Base-by-base conservation (phyloP, 2,888 invertebrate species). In the Caenorhabditis macrosperma region DNA sequence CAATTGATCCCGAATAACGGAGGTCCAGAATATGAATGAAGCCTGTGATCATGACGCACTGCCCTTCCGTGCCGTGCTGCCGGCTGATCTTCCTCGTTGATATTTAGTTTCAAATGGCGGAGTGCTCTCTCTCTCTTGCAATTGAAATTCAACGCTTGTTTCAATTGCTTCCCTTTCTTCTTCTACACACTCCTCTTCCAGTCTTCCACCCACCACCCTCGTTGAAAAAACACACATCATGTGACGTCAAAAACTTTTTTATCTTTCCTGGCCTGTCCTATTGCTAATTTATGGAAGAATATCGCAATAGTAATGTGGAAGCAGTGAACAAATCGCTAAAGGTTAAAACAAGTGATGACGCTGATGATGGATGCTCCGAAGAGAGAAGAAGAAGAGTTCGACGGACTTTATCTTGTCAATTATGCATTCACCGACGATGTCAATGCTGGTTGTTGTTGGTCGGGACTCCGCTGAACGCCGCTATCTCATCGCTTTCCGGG, bases 71-170 rank as follows among this genome's bases (percentile, higher is more conserved):
- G 44, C n/a, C 24, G 44, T 67, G 44, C 38, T 54, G n/a, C 48
- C 48, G 68, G 38, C n/a, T n/a, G n/a, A 44, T 30, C 59, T 52
- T 50, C 44, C 44, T 67, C 35, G 22, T 57, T 61, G 69, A 69
- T 69, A 69, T 69, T 69, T 44, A 54, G 69, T 69, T 69, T 69
- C 69, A 69, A 72, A 72, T 63, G 72, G 61, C 63, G 60, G 55
- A 72, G 63, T 66, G 66, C 59, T 28, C 60, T 44, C 20, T 60
- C 48, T 28, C 60, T 44, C 20, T 60, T 38, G 50, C 71, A 66
- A 75, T 75, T 75, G 75, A 52, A 66, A 67, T 66, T 66, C 66
- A 75, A 75, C 50, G 54, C 66, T 66, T 75, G 75, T 60, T 75
- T 60, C 60, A 59, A 63, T 66, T 52, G 52, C 44, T 52, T 66